These are phyloP conservation scores for Drosophila hawaiiensis DNA, from an alignment of 2,888 invertebrate species.

Conservation along the genomic window DNA sequence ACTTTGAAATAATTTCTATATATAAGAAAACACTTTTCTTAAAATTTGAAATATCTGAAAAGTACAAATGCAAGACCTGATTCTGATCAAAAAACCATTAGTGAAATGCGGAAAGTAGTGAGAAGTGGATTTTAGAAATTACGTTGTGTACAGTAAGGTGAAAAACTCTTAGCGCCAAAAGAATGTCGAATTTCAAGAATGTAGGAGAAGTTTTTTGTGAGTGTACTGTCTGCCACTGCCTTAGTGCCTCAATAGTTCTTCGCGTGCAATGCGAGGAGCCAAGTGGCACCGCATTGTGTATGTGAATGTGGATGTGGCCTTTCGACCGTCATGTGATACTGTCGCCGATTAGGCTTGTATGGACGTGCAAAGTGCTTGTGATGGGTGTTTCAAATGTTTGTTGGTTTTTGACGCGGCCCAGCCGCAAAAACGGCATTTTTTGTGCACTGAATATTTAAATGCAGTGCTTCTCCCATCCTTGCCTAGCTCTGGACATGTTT, in stretches of 20 bases:
- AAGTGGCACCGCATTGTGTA: slow-evolving; percentile 28
- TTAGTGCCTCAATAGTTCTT: slow-evolving; percentile 10
- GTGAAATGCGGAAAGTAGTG: not conserved
- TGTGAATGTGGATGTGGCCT: slow-evolving; percentile 26
- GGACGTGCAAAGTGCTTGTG: slow-evolving; percentile 75
- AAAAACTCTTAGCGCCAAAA: too few relatives aligned
- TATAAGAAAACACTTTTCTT: not conserved
- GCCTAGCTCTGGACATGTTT: slow-evolving; percentile 36
- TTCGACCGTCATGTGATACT: slow-evolving; percentile 67
- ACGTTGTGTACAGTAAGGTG: not conserved
- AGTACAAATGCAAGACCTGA: not conserved
- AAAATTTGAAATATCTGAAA: not conserved
- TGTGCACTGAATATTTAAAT: slow-evolving; percentile 32
- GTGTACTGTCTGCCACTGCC: slow-evolving; percentile 16
- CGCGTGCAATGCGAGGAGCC: slow-evolving; percentile 31
- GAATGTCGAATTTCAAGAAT: not conserved
- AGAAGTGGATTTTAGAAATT: not conserved
- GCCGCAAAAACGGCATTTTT: slow-evolving; percentile 55
- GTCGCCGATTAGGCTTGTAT: slow-evolving; percentile 78
- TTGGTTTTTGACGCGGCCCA: slow-evolving; percentile 68
- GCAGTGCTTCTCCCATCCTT: slow-evolving; percentile 11
- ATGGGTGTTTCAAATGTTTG: slow-evolving; percentile 71
- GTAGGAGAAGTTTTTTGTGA: slow-evolving; percentile 36
- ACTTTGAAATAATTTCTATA: not conserved
- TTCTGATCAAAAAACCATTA: not conserved